phyloP scores from a whole-genome alignment of 2,797 vertebrate species.

The Falco peregrinus region DNA sequence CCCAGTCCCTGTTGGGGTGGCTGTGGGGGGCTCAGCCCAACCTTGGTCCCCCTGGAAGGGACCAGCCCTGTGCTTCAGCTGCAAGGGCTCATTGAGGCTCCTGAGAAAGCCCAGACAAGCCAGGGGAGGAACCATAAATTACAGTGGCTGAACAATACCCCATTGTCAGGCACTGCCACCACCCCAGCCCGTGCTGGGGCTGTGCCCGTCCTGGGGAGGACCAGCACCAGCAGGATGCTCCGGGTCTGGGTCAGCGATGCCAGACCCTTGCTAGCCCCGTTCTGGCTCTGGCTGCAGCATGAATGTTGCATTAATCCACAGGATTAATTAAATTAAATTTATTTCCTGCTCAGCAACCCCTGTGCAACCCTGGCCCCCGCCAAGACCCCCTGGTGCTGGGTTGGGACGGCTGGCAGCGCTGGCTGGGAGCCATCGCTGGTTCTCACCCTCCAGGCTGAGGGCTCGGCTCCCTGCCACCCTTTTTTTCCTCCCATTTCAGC shows the following conservation, averaged over 20 bases:
- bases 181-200: neutral
- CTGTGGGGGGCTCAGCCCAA: neutral
- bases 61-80: neutral
- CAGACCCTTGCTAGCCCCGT: neutral
- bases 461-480: neutral
- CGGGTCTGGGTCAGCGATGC: neutral
- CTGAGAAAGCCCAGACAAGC: neutral
- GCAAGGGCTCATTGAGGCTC: neutral
- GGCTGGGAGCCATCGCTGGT: rapidly evolving
- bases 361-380: rapidly evolving
- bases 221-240: neutral
- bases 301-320: rapidly evolving
- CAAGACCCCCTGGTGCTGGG: rapidly evolving
- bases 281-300: no score
- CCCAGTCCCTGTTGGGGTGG: neutral
- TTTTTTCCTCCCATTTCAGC: neutral
- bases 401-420: neutral
- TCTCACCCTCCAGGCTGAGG: neutral
- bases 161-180: neutral
- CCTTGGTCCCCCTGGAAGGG: rapidly evolving
- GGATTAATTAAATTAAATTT: no score
- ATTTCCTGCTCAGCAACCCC: neutral
- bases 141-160: neutral
- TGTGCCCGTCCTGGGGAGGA: neutral
- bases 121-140: conserved; percentile 19